Evolutionary conservation across 1,140 invertebrate species (phyloP), one percentile per base, ranked within the genome.

Genomic region (Zaprionus kolodkinae): DNA sequence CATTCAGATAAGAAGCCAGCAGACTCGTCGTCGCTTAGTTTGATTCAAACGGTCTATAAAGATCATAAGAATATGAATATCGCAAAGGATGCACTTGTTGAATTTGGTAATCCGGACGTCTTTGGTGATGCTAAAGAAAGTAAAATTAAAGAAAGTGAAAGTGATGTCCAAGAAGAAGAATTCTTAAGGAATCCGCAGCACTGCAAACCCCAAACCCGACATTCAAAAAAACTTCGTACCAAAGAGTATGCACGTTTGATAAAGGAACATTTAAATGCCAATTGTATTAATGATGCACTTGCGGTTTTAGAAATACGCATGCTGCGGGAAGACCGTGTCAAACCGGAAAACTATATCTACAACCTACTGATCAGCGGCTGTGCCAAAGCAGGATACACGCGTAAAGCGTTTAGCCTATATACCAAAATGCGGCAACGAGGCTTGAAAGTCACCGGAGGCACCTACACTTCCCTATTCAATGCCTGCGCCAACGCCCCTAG

Each of bases 401-500:
- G 96, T 80, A 97, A 96, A 93, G 97, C 97, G 21, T 98, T 98
- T 89, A 94, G 94, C 72, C 91, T 98, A 1, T 98, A 94, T 81
- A 96, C 96, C 83, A 94, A 96, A 80, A 97, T 98, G 96, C 98
- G 96, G 91, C 95, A 95, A 83, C 91, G 95, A 48, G 95, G 94
- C 0, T 86, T 97, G 0, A 94, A 94, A 76, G 94, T 95, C 1
- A 96, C 95, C 38, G 94, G 94, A 0, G 94, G 95, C 10, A 96
- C 95, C 9, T 97, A 97, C 85, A 98, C 97, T 12, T 96, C 95
- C 64, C 93, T 99, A 13, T 96, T 99, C 88, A 97, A 98, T 93
- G 96, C 96, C 9, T 98, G 97, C 93, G 95, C 97, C 9, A 96
- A 97, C 92, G 96, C 95, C 62, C 96, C 96, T 1, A 95, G 94